These are phyloP conservation scores for Dendrolimus punctatus DNA, from an alignment of 1,140 invertebrate species.

Conservation along the genomic window DNA sequence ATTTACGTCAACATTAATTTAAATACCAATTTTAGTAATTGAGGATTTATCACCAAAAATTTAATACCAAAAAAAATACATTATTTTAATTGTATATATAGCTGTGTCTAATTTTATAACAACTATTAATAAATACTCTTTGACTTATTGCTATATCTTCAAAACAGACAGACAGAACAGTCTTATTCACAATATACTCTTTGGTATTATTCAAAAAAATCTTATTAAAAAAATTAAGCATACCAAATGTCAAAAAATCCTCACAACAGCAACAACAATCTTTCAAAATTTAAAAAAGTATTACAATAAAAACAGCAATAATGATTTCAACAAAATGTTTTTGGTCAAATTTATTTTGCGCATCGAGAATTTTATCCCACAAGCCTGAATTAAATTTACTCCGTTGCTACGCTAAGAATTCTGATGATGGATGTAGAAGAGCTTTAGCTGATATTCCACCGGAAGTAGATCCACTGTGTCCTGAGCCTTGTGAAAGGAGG, in stretches of 20 bases:
- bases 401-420: conserved; percentile 31
- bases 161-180: too few species aligned
- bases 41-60: too few species aligned
- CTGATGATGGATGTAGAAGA: conserved; percentile 30
- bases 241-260: conserved; percentile 12
- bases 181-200: too few species aligned
- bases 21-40: too few species aligned
- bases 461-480: conserved; percentile 31
- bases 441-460: conserved; percentile 42
- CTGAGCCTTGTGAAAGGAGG: conserved; percentile 29
- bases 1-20: too few species aligned
- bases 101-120: too few species aligned
- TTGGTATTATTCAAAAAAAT: too few species aligned
- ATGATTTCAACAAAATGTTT: conserved; percentile 21
- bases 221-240: background rate
- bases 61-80: too few species aligned
- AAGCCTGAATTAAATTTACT: conserved; percentile 11
- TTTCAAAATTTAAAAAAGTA: conserved; percentile 7
- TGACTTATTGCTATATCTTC: too few species aligned
- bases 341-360: conserved; percentile 17
- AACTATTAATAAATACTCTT: too few species aligned
- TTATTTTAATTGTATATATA: too few species aligned
- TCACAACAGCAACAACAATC: conserved; percentile 18
- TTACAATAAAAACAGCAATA: conserved; percentile 12
- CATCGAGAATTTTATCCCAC: conserved; percentile 10